Percentiles rank a stretch among this genome's conserved stretches.
These are phyloP conservation scores for Drosophila nigricruria DNA, from an alignment of 2,888 invertebrate genomes.

Conservation along the genomic window DNA sequence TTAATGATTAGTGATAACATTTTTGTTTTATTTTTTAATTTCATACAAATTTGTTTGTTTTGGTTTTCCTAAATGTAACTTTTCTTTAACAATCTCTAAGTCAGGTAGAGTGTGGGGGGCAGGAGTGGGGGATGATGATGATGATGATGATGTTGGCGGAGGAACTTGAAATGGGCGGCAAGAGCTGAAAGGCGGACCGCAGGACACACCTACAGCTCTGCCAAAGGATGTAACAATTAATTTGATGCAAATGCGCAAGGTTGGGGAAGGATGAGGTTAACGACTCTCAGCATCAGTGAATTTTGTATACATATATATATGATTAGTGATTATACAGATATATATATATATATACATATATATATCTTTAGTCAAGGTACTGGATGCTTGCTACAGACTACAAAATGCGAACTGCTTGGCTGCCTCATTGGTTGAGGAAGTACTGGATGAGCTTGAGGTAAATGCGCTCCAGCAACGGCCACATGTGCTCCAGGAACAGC, in stretches of 20 bases:
- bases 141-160: too few relatives aligned
- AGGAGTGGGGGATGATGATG: too few relatives aligned
- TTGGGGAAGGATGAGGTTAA: not conserved
- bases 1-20: slow-evolving; percentile 56
- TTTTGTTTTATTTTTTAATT: slow-evolving; percentile 13
- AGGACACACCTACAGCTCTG: not conserved
- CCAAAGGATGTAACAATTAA: slow-evolving; percentile 24
- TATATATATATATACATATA: not conserved
- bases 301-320: not conserved
- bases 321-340: too few relatives aligned
- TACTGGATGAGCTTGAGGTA: slow-evolving; percentile 77
- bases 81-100: slow-evolving; percentile 51
- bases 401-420: not conserved
- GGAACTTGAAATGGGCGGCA: not conserved
- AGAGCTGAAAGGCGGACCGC: not conserved
- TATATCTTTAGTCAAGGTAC: slow-evolving; percentile 4
- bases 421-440: slow-evolving; percentile 69
- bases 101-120: not conserved
- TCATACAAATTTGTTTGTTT: slow-evolving; percentile 21
- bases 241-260: slow-evolving; percentile 16
- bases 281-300: not conserved
- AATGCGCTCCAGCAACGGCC: slow-evolving; percentile 80
- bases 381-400: not conserved
- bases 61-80: not conserved
- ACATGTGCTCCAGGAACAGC: slow-evolving; percentile 74